Evolutionary conservation across 1,140 invertebrate genomes (phyloP).

Genomic region (Steinernema feltiae): DNA sequence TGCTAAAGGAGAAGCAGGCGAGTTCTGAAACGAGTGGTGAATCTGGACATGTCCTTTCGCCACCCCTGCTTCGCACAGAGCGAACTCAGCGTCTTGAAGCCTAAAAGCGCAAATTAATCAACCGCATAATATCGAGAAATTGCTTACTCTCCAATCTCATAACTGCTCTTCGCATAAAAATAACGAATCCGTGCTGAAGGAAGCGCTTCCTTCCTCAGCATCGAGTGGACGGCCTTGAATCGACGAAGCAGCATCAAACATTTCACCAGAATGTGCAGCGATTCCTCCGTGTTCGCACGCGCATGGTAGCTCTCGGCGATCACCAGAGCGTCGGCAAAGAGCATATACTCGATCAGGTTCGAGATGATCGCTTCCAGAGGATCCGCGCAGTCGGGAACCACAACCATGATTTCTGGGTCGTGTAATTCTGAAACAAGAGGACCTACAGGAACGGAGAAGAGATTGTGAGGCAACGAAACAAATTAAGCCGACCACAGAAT

Average conservation of each 20-base stretch:
- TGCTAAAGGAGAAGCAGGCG: conserved; percentile 22
- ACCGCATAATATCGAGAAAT: not conserved
- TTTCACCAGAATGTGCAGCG: conserved; percentile 82
- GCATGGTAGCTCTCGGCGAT: conserved; percentile 86
- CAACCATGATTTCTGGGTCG: too few species aligned
- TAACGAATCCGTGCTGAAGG: conserved; percentile 73
- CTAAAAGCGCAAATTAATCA: too few species aligned
- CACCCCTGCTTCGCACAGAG: conserved; percentile 22
- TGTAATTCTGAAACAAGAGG: too few species aligned
- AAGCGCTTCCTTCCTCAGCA: conserved; percentile 68
- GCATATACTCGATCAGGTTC: conserved; percentile 95
- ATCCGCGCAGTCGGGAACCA: not conserved
- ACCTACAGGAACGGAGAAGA: too few species aligned
- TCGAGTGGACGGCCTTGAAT: conserved; percentile 71
- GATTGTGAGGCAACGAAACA: too few species aligned
- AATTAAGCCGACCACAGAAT: too few species aligned
- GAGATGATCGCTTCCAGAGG: conserved; percentile 65
- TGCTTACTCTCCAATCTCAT: conserved; percentile 77
- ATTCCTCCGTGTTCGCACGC: conserved; percentile 85
- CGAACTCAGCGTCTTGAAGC: conserved; percentile 25
- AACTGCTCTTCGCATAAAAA: conserved; percentile 81
- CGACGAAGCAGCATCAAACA: conserved; percentile 86
- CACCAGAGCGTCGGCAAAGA: conserved; percentile 89
- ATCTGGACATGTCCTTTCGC: not conserved
- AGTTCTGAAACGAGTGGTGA: conserved; percentile 10